phyloP scores from a whole-genome alignment of 2,113 vertebrate genomes.

The Platichthys flesus region DNA sequence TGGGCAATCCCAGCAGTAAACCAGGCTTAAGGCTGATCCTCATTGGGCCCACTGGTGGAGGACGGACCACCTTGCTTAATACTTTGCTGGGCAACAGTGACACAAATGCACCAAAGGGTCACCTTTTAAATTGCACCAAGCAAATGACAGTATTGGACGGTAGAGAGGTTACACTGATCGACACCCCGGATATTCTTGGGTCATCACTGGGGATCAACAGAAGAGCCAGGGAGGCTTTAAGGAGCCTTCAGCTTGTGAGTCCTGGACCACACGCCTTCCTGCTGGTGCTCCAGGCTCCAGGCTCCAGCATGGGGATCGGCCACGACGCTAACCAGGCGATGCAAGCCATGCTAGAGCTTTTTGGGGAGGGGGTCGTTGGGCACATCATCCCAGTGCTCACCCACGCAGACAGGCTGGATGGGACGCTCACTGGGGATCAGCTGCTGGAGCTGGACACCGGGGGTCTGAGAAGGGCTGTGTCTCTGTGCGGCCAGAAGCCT shows the following conservation, averaged over 20 bases:
- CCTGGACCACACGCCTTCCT: slow-evolving; percentile 78
- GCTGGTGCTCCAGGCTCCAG: slow-evolving; percentile 56
- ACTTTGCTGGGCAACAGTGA: slow-evolving; percentile 50
- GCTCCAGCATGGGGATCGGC: background rate
- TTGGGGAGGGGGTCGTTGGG: slow-evolving; percentile 41
- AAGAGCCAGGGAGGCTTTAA: slow-evolving; percentile 68
- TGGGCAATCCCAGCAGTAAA: slow-evolving; percentile 2
- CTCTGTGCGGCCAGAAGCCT: slow-evolving; percentile 65
- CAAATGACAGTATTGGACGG: slow-evolving; percentile 42
- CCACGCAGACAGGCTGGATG: slow-evolving; percentile 36
- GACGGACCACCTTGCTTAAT: slow-evolving; percentile 52
- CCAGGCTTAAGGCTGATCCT: slow-evolving; percentile 67
- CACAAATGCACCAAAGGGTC: background rate
- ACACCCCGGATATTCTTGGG: slow-evolving; percentile 75
- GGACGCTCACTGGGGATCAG: slow-evolving; percentile 21
- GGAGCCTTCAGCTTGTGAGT: slow-evolving; percentile 67
- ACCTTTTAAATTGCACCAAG: slow-evolving; percentile 50
- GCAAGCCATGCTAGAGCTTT: slow-evolving; percentile 47
- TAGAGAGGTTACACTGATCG: slow-evolving; percentile 57
- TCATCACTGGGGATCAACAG: slow-evolving; percentile 21
- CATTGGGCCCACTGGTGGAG: slow-evolving; percentile 62
- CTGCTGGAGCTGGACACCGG: slow-evolving; percentile 48
- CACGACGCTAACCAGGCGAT: slow-evolving; percentile 36
- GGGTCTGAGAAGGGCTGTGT: slow-evolving; percentile 42
- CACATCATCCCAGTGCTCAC: slow-evolving; percentile 71